Base-by-base conservation (phyloP, 2,113 vertebrate genomes). In the Lonchura striata region DNA sequence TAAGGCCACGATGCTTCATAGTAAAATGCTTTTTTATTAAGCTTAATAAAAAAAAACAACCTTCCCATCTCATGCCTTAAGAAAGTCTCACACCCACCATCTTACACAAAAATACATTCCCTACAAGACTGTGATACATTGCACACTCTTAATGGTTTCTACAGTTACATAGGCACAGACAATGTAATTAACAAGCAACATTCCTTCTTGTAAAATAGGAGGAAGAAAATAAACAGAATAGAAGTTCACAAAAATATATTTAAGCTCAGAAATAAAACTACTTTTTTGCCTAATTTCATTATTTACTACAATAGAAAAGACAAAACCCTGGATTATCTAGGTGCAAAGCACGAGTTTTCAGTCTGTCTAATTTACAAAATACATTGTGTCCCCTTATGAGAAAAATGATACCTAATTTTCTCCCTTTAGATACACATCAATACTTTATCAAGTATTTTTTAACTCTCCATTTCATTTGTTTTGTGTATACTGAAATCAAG, bases 71-170 rank as follows among this genome's bases (percentile, higher is more conserved):
- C 64, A 74, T 47, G 42, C 47, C 60, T 92, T 78, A 57, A 65
- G 50, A 82, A 88, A 76, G 41, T 7, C 52, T 69, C 70, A 11
- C 11, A 80, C 56, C 72, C 68, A 61, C 94, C 81, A 80, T 50
- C 54, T 89, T 72, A 75, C 84, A 77, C 42, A 80, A 56, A 90
- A 91, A 91, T 28, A 71, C 59, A n/a, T 42, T 75, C 88, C 33
- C 41, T 69, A 16, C 52, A 59, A 60, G 35, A 78, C 2, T 66
- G 91, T n/a, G 44, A 83, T 31, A 86, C 76, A 88, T 35, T 65
- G 46, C 57, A 78, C 70, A 56, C 65, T 53, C 92, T 61, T 70
- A 82, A 74, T 69, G 88, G 94, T 91, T 95, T 96, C 94, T 95
- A 65, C 92, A 92, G 86, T 56, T 82, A 93, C 35, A 1, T 63